Conservation (phyloP, 2,797 vertebrate species). For the Discoglossus pictus region DNA sequence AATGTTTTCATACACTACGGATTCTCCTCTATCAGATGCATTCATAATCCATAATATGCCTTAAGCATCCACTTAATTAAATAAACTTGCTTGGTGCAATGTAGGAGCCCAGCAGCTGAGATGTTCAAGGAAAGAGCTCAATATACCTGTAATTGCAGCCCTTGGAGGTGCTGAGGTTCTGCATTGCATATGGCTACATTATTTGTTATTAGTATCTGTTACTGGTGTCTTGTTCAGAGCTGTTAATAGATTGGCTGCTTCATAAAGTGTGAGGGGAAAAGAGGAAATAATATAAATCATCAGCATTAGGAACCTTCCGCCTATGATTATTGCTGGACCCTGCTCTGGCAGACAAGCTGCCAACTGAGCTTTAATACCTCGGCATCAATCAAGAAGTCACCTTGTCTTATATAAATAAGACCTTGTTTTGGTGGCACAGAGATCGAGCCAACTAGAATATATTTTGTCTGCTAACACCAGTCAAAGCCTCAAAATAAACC, state of each 20-base stretch:
- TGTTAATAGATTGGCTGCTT: not conserved
- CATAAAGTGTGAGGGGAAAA: not conserved
- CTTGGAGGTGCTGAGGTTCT: not conserved
- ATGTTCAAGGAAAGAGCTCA: not conserved
- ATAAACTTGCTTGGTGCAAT: not conserved
- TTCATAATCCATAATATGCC: too few species aligned
- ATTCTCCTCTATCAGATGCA: too few species aligned
- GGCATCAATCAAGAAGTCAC: slow-evolving; percentile 16
- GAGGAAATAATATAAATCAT: slow-evolving; percentile 14
- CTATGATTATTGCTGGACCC: slow-evolving; percentile 12
- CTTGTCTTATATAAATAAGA: slow-evolving; percentile 29
- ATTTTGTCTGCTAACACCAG: slow-evolving; percentile 12
- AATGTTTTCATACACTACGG: too few species aligned
- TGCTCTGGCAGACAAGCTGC: not conserved
- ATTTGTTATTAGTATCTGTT: not conserved
- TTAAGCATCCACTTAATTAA: not conserved
- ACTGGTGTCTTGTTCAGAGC: not conserved
- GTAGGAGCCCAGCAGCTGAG: not conserved
- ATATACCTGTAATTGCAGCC: not conserved
- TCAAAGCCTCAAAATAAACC: slow-evolving; percentile 26
- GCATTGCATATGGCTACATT: not conserved
- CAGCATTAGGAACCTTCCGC: not conserved
- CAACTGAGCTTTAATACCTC: slow-evolving; percentile 5
- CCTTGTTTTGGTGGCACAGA: slow-evolving; percentile 28
- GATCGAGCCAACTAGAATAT: slow-evolving; percentile 20